These are phyloP conservation scores for Temnopleurus reevesii DNA, from an alignment of 53 echinoderm and acorn worm genomes.

Conservation along the genomic window DNA sequence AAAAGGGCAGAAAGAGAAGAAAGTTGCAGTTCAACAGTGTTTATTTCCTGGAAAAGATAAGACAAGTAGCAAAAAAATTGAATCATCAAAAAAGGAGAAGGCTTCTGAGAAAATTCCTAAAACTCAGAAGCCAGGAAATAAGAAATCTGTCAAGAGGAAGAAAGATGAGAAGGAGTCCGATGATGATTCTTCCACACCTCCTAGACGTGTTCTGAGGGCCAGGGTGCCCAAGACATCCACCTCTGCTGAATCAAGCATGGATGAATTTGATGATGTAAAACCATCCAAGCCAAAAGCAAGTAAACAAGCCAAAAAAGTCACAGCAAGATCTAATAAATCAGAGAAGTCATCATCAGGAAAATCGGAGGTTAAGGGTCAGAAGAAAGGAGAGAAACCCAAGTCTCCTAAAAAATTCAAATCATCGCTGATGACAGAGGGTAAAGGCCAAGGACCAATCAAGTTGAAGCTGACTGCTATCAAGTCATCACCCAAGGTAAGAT, in stretches of 20 bases:
- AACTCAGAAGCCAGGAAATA: neutral
- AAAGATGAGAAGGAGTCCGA: neutral
- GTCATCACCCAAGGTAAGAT: conserved; percentile 53
- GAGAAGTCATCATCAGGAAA: neutral
- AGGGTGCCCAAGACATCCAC: neutral
- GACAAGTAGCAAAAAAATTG: neutral
- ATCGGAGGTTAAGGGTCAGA: neutral
- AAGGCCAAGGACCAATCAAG: conserved; percentile 54
- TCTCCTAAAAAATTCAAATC: conserved; percentile 22
- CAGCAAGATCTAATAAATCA: neutral
- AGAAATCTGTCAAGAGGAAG: neutral
- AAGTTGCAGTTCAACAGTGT: neutral
- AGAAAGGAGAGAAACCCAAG: neutral
- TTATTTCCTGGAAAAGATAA: neutral
- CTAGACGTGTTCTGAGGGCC: conserved; percentile 32
- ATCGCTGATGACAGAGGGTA: neutral
- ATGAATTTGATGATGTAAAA: conserved; percentile 38
- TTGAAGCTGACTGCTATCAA: conserved; percentile 55
- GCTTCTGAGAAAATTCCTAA: no score
- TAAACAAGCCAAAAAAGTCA: neutral
- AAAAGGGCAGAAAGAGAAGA: neutral
- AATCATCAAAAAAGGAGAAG: neutral
- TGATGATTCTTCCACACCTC: neutral
- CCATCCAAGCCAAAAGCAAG: neutral
- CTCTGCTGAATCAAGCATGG: conserved; percentile 11